Percentiles rank a stretch among this genome's conserved stretches.
Evolutionary conservation across 2,113 vertebrate genomes (phyloP).

Genomic region (Anarhynchus alexandrinus): DNA sequence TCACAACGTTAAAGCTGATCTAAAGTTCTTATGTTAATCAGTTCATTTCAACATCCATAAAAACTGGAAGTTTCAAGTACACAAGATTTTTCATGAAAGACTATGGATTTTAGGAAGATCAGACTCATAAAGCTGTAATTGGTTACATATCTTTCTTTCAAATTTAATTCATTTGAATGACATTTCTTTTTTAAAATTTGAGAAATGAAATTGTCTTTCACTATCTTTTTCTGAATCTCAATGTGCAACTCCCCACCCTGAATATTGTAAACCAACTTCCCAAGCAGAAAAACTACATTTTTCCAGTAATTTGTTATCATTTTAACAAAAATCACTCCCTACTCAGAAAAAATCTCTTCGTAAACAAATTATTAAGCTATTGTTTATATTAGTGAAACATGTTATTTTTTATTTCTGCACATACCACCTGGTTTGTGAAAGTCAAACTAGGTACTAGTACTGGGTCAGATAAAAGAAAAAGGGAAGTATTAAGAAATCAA

Average conservation of each 20-base stretch:
- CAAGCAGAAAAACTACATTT: background rate
- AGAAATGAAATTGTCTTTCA: background rate
- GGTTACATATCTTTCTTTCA: background rate
- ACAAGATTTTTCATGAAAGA: background rate
- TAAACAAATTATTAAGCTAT: background rate
- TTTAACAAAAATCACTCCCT: background rate
- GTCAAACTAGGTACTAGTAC: background rate
- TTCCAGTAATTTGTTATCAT: background rate
- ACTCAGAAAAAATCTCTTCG: background rate
- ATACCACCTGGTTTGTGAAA: background rate
- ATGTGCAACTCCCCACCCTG: background rate
- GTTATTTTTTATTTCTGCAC: background rate
- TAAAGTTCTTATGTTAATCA: background rate
- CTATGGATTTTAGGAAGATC: background rate
- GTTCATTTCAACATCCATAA: background rate
- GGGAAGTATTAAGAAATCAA: background rate
- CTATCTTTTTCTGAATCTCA: background rate
- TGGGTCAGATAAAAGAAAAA: background rate
- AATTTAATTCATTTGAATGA: background rate
- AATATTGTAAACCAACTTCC: background rate
- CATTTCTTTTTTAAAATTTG: background rate
- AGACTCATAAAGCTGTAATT: background rate
- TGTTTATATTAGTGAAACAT: background rate
- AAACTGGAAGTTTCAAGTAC: background rate
- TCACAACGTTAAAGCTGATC: background rate